Evolutionary conservation across 1,140 invertebrate species (phyloP).

Genomic region (Cherax destructor): DNA sequence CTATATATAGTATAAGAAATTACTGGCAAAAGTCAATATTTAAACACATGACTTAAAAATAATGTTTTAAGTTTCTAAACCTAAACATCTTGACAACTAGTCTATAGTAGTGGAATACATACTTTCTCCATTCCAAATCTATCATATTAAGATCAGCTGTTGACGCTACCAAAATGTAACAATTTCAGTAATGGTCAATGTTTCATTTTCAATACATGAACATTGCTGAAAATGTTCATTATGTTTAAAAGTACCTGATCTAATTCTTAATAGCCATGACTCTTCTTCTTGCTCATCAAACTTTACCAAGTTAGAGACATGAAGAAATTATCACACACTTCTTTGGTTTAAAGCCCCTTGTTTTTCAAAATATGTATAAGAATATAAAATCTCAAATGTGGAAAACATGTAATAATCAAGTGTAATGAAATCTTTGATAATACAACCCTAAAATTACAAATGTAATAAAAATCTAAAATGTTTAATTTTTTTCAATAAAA

Average conservation of each 20-base stretch:
- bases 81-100: neutral
- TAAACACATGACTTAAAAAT: neutral
- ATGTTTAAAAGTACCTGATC: neutral
- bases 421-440: neutral
- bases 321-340: slow-evolving; percentile 34
- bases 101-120: neutral
- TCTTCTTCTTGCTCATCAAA: neutral
- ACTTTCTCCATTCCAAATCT: neutral
- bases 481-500: neutral
- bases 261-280: neutral
- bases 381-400: neutral
- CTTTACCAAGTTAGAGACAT: neutral
- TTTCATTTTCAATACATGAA: neutral
- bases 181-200: neutral
- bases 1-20: neutral
- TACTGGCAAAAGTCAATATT: neutral
- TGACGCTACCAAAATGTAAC: neutral
- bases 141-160: neutral
- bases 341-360: slow-evolving; percentile 36
- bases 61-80: neutral
- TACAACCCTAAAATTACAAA: neutral
- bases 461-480: neutral
- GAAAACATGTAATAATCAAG: neutral
- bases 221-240: neutral
- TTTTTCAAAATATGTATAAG: neutral